Base-by-base conservation (phyloP, 2,113 vertebrate species). In the Piprites chloris region DNA sequence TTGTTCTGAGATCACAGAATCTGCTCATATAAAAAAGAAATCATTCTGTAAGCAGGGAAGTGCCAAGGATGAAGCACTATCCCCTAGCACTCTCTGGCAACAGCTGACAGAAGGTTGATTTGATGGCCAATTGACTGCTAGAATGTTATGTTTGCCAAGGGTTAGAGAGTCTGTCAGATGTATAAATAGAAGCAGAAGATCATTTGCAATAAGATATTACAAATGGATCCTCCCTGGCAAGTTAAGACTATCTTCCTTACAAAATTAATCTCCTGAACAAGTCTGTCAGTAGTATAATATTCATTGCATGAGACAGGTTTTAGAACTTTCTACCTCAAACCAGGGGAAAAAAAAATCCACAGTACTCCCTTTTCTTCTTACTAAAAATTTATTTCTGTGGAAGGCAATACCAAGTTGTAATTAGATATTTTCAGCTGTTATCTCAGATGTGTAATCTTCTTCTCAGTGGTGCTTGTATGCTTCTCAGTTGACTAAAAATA, bases 381-480 rank as follows among this genome's bases (percentile, higher is more conserved):
- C 6, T 76, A 79, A 62, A 93, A 41, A 23, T 78, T 78, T 1
- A 62, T 28, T 79, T 93, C 85, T 90, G 30, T 83, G 58, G 71
- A 83, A 66, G 35, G 67, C 76, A 85, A 83, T 79, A 53, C 37
- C 75, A 83, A 85, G 53, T 87, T 97, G 90, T 83, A 95, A 69
- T 95, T 94, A 94, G 79, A 66, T 79, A 30, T 62, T 93, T 92
- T 87, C 85, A 94, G 82, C 94, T 95, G 79, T 96, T 96, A 65
- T 58, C 87, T 93, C 59, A 75, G 32, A 46, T 88, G 37, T 53
- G 63, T 90, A 85, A 75, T 78, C 46, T 69, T 21, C 50, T 42
- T 68, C 68, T 56, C 49, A 61, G 1, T 88, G 41, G 67, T 90
- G 49, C 71, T 83, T 79, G 28, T 63, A 53, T 92, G 37, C 63